Evolutionary conservation across 1,140 invertebrate species (phyloP).

Genomic region (Drosophila bifasciata): DNA sequence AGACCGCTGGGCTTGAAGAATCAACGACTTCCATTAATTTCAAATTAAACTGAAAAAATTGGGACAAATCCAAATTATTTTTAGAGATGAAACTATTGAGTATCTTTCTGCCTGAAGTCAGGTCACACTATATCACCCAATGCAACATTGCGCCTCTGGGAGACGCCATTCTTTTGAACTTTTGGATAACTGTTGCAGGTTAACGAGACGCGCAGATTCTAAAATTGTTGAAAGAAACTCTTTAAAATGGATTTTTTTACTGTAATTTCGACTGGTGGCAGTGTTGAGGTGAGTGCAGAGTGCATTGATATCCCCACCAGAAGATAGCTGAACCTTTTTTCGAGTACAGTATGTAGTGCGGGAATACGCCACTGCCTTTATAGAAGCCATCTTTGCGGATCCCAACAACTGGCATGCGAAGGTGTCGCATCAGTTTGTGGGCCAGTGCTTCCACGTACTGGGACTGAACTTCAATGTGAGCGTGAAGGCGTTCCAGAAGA

Average conservation of each 20-base stretch:
- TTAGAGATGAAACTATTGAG: too few species aligned
- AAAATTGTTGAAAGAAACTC: too few species aligned
- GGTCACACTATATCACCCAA: too few species aligned
- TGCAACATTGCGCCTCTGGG: too few species aligned
- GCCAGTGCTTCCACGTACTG: conserved; percentile 50
- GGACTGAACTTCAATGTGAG: conserved; percentile 49
- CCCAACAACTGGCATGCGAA: conserved; percentile 43
- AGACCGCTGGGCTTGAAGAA: too few species aligned
- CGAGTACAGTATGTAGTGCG: conserved; percentile 11
- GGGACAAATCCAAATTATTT: too few species aligned
- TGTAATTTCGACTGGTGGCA: conserved; percentile 35
- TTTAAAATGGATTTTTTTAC: conserved; percentile 53
- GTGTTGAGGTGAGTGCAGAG: conserved; percentile 21
- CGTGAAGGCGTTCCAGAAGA: conserved; percentile 25
- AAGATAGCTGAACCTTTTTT: neutral
- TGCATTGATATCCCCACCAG: neutral
- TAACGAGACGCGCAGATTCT: neutral
- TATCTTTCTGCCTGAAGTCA: too few species aligned
- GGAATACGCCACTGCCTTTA: conserved; percentile 30
- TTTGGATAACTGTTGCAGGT: too few species aligned
- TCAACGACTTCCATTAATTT: too few species aligned
- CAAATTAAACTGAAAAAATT: too few species aligned
- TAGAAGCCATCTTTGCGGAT: conserved; percentile 22
- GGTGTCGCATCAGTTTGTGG: conserved; percentile 53
- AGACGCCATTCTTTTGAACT: too few species aligned